Evolutionary conservation across 2,113 vertebrate species (phyloP).

Genomic region (Seriola aureovittata): DNA sequence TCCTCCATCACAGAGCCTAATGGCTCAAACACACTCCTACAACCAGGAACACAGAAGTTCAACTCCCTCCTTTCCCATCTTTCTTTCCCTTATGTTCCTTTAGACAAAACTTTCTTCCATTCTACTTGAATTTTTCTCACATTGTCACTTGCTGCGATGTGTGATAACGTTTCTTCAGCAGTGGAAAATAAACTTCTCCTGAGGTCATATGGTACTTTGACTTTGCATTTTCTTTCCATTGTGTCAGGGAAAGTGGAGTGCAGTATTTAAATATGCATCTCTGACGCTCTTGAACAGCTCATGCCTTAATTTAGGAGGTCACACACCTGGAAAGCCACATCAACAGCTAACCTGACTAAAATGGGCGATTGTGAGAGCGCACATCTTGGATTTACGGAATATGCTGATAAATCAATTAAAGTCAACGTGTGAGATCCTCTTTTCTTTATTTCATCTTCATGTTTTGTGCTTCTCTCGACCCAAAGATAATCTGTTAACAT

Average conservation of each 20-base stretch:
- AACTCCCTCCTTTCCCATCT: neutral
- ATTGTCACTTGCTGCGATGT: neutral
- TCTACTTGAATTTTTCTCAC: no score
- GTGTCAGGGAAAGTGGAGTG: neutral
- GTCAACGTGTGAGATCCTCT: neutral
- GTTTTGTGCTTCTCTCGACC: neutral
- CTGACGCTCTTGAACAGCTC: neutral
- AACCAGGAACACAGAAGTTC: neutral
- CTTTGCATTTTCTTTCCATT: neutral
- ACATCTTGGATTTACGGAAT: neutral
- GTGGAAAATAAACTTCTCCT: neutral
- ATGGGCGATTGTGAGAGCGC: neutral
- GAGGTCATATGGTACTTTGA: neutral
- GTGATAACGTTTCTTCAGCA: neutral
- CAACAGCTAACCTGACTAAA: conserved; percentile 26
- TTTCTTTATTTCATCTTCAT: neutral
- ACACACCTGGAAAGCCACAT: neutral
- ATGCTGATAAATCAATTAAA: conserved; percentile 5
- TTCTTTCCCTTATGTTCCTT: neutral
- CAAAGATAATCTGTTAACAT: neutral
- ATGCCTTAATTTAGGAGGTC: conserved; percentile 15
- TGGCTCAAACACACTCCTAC: neutral
- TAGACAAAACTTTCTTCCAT: neutral
- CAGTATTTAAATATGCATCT: neutral
- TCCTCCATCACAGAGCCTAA: neutral